A percentile compares a stretch with the other conserved stretches of the same genome.
Evolutionary conservation across 2,113 vertebrate genomes (phyloP).

Genomic region (Peromyscus leucopus): DNA sequence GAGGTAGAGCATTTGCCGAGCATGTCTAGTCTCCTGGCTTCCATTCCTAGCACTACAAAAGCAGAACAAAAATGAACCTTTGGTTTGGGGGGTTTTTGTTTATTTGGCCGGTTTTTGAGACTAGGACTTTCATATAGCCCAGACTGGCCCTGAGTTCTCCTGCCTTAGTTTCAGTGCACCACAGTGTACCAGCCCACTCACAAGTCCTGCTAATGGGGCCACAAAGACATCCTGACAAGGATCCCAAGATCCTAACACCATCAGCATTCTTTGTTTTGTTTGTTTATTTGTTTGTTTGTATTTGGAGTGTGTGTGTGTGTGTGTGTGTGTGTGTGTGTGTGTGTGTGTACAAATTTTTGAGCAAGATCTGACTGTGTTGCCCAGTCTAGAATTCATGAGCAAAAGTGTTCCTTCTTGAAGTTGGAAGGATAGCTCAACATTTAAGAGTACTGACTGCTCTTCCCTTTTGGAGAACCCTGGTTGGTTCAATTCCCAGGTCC

Average conservation of each 20-base stretch:
- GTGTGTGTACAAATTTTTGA: neutral
- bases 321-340: too few species aligned
- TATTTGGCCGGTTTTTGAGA: neutral
- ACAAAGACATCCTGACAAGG: neutral
- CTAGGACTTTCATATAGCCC: neutral
- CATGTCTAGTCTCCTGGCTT: neutral
- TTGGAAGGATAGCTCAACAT: neutral
- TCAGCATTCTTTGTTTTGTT: too few species aligned
- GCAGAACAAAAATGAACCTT: neutral
- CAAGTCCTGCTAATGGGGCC: too few species aligned
- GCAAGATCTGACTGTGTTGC: neutral
- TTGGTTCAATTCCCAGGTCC: neutral
- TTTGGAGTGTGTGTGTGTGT: neutral
- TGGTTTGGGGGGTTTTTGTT: neutral
- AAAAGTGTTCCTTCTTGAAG: neutral
- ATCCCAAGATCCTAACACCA: neutral
- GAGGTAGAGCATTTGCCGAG: neutral
- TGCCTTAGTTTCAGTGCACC: neutral
- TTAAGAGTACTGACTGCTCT: neutral
- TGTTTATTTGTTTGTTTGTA: too few species aligned
- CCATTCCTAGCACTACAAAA: neutral
- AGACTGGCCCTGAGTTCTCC: neutral
- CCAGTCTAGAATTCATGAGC: neutral
- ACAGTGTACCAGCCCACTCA: neutral
- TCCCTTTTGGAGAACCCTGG: neutral